Conservation (phyloP, 92 coral and sea anemone genomes). For the Diadumene lineata region DNA sequence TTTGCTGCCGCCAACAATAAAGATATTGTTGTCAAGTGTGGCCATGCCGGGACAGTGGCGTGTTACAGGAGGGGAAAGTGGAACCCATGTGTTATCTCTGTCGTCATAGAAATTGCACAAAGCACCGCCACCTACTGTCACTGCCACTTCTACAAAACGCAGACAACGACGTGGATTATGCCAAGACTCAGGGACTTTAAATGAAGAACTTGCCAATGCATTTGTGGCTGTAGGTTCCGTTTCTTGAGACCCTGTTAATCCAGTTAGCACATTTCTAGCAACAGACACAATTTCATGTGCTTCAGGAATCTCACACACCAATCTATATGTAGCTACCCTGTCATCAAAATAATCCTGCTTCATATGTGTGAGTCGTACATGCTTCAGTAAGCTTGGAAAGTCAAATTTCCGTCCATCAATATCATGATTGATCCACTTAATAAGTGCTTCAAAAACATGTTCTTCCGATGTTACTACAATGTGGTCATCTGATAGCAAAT, state of each 20-base stretch:
- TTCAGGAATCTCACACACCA: slow-evolving; percentile 60
- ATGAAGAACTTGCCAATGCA: too few relatives aligned
- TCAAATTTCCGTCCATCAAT: slow-evolving; percentile 44
- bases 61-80: slow-evolving; percentile 64
- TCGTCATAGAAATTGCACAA: slow-evolving; percentile 69
- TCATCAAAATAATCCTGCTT: slow-evolving; percentile 71
- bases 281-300: slow-evolving; percentile 56
- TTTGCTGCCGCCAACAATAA: slow-evolving; percentile 93
- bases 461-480: slow-evolving; percentile 82
- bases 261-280: slow-evolving; percentile 52
- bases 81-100: slow-evolving; percentile 74
- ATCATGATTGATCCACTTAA: slow-evolving; percentile 77
- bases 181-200: slow-evolving; percentile 53
- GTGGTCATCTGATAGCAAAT: slow-evolving; percentile 75
- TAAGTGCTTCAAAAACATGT: slow-evolving; percentile 73
- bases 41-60: slow-evolving; percentile 97
- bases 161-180: slow-evolving; percentile 78
- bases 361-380: slow-evolving; percentile 79
- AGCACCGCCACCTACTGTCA: slow-evolving; percentile 88
- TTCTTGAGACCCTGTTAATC: slow-evolving; percentile 14
- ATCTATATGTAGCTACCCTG: slow-evolving; percentile 45
- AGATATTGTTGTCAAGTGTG: slow-evolving; percentile 68
- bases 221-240: background rate
- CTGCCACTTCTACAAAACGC: slow-evolving; percentile 71
- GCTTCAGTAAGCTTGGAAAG: slow-evolving; percentile 65